phyloP scores from a whole-genome alignment of 2,888 invertebrate genomes.

The Emmelina monodactyla region DNA sequence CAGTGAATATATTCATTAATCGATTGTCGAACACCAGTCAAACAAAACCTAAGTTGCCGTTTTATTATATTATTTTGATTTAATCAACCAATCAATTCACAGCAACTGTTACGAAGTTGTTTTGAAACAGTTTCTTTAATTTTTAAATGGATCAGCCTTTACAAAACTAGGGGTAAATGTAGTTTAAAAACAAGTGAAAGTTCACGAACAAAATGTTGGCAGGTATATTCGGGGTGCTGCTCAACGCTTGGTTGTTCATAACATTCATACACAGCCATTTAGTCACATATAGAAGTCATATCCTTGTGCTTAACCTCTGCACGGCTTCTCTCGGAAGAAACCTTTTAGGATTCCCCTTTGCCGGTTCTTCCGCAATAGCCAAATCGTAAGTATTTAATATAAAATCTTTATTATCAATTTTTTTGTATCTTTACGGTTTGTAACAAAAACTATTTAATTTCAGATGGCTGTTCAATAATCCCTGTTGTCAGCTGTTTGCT shows the following conservation, averaged over 20 bases:
- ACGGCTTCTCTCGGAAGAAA: slow-evolving; percentile 59
- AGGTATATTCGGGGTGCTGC: slow-evolving; percentile 64
- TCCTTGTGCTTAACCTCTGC: slow-evolving; percentile 61
- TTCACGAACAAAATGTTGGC: no score
- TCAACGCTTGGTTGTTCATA: slow-evolving; percentile 63
- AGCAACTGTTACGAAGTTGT: no score
- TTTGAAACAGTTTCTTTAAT: no score
- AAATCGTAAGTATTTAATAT: slow-evolving; percentile 57
- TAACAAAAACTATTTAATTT: slow-evolving; percentile 16
- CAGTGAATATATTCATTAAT: no score
- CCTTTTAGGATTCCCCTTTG: slow-evolving; percentile 61
- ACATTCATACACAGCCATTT: slow-evolving; percentile 64
- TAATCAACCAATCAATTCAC: no score
- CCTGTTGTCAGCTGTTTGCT: slow-evolving; percentile 62
- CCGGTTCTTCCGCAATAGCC: slow-evolving; percentile 58
- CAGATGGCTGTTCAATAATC: slow-evolving; percentile 64
- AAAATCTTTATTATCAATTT: slow-evolving; percentile 1
- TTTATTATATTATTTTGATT: no score
- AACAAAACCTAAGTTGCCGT: no score
- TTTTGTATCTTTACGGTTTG: background rate
- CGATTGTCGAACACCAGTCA: no score
- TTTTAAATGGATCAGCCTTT: no score
- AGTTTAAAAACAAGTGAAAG: no score
- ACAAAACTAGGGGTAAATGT: no score
- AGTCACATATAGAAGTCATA: slow-evolving; percentile 57